Conservation (phyloP, 2,888 invertebrate species). For the Latheticus oryzae region DNA sequence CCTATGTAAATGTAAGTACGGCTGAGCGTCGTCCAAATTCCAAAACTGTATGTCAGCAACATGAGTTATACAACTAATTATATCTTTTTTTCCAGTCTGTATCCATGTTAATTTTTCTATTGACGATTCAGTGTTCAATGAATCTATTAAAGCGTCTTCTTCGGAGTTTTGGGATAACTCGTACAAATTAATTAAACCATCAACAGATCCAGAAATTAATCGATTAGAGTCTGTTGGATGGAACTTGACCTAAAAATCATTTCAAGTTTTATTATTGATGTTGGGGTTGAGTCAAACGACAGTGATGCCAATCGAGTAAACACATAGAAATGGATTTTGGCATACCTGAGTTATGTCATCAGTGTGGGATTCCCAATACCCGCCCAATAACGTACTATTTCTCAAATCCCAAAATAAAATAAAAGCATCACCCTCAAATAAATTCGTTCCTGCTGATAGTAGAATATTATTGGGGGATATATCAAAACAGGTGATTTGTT, state of each 20-base stretch:
- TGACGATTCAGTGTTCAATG: conserved; percentile 83
- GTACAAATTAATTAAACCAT: conserved; percentile 88
- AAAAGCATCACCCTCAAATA: conserved; percentile 77
- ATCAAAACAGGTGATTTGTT: conserved; percentile 79
- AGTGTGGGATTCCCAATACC: conserved; percentile 86
- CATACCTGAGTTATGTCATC: conserved; percentile 81
- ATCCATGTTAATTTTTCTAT: conserved; percentile 74
- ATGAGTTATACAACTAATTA: conserved; percentile 77
- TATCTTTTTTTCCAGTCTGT: conserved; percentile 63
- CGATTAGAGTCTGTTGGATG: conserved; percentile 75
- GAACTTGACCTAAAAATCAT: conserved; percentile 75
- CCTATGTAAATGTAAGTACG: conserved; percentile 70
- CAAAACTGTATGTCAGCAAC: conserved; percentile 79
- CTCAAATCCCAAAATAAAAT: conserved; percentile 86
- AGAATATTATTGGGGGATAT: conserved; percentile 77
- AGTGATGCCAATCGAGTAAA: no score
- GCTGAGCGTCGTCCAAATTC: conserved; percentile 73
- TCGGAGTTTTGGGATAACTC: conserved; percentile 79
- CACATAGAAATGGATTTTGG: no score
- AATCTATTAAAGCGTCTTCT: conserved; percentile 82
- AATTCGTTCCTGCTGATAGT: conserved; percentile 80
- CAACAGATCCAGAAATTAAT: conserved; percentile 81
- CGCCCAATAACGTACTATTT: conserved; percentile 74
- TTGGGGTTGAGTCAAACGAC: no score
- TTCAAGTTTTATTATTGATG: no score